phyloP scores from a whole-genome alignment of 2,797 vertebrate species.

The Phrynocephalus guinanensis region DNA sequence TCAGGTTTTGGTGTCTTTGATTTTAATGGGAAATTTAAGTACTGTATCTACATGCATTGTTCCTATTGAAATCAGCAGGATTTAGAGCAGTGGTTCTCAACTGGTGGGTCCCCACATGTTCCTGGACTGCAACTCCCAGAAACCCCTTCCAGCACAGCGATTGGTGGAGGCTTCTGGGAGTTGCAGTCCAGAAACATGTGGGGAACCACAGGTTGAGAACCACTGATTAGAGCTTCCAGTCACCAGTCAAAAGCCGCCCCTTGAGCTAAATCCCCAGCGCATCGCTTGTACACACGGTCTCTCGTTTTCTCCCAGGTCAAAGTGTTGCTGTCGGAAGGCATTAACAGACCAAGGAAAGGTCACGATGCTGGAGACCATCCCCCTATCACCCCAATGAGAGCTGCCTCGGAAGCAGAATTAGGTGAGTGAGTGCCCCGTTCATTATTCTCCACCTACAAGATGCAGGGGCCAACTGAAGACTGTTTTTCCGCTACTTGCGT shows the following conservation, averaged over 20 bases:
- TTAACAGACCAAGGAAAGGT: conserved; percentile 94
- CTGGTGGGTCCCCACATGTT: too few species aligned
- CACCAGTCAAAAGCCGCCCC: neutral
- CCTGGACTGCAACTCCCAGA: too few species aligned
- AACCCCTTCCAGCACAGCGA: too few species aligned
- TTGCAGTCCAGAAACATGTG: too few species aligned
- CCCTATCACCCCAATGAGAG: conserved; percentile 95
- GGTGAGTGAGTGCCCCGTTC: conserved; percentile 75
- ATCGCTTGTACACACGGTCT: neutral
- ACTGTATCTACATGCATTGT: neutral
- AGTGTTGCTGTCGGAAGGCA: conserved; percentile 85
- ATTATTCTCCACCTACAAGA: neutral
- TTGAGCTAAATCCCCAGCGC: neutral
- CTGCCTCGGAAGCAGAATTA: conserved; percentile 91
- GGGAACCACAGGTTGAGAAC: too few species aligned
- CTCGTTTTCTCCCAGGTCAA: conserved; percentile 83
- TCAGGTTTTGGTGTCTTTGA: neutral
- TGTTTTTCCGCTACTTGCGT: neutral
- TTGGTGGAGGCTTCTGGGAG: too few species aligned
- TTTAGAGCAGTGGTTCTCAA: too few species aligned
- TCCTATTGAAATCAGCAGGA: neutral
- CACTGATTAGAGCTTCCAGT: too few species aligned
- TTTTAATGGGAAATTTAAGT: neutral
- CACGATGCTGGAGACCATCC: conserved; percentile 94
- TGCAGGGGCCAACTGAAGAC: too few species aligned